These are phyloP conservation scores for Gallinago jamesoni DNA, from an alignment of 2,113 vertebrate species.

Conservation along the genomic window DNA sequence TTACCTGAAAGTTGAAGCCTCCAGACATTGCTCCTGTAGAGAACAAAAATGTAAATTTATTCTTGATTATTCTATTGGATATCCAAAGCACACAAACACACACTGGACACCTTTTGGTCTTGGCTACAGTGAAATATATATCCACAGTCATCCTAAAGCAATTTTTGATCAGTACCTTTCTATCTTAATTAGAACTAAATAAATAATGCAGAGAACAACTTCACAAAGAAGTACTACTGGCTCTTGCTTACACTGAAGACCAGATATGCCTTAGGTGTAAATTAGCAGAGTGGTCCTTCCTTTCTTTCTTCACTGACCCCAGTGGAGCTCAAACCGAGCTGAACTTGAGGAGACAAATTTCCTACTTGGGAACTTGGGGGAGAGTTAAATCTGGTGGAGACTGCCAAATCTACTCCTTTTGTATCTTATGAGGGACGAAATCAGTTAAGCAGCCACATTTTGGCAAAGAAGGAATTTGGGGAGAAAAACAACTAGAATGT, in stretches of 20 bases:
- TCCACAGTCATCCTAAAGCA: not conserved
- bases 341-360: not conserved
- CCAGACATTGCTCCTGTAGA: slow-evolving; percentile 85
- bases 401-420: not conserved
- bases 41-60: not conserved
- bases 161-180: not conserved
- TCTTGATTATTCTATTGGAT: not conserved
- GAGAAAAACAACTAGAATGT: not conserved
- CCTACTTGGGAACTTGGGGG: not conserved
- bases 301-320: not conserved
- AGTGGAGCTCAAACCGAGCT: not conserved
- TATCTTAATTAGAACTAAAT: not conserved
- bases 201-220: not conserved
- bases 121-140: not conserved
- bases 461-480: not conserved
- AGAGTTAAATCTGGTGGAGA: not conserved
- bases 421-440: not conserved
- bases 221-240: not conserved
- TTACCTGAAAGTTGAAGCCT: slow-evolving; percentile 91
- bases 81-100: not conserved
- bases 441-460: not conserved
- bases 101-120: not conserved
- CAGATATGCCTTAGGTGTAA: not conserved
- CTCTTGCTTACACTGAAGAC: not conserved
- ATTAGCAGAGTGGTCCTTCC: not conserved